These are phyloP conservation scores for Ophonus ardosiacus DNA, from an alignment of 2,888 invertebrate species.

Conservation along the genomic window DNA sequence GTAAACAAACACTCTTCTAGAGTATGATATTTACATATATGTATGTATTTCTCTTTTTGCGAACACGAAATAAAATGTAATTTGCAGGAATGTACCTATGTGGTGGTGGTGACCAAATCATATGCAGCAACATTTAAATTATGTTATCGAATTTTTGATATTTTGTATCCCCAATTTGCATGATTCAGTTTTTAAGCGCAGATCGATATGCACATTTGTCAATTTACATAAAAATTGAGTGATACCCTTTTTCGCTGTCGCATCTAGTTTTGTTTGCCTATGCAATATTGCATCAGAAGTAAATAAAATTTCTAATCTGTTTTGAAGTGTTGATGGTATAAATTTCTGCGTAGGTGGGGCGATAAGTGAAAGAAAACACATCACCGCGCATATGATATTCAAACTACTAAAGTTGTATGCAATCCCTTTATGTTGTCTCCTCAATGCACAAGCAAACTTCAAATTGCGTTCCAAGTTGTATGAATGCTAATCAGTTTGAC, in stretches of 20 bases:
- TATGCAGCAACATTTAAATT: background rate
- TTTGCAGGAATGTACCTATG: too few species aligned
- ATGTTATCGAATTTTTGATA: background rate
- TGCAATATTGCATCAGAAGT: background rate
- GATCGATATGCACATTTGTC: background rate
- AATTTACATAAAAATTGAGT: background rate
- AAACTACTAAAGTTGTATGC: constrained; percentile 28
- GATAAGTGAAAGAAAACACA: constrained; percentile 29
- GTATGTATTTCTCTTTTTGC: too few species aligned
- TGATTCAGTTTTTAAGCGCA: background rate
- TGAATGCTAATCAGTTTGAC: constrained; percentile 59
- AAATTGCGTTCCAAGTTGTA: constrained; percentile 56
- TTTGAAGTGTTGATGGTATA: background rate
- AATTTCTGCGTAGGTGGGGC: background rate
- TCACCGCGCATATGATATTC: constrained; percentile 27
- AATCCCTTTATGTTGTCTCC: constrained; percentile 33
- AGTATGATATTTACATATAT: too few species aligned
- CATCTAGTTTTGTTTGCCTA: background rate
- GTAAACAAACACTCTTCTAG: too few species aligned
- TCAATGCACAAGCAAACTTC: constrained; percentile 44
- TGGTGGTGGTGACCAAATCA: too few species aligned
- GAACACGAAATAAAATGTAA: too few species aligned
- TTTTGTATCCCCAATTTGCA: background rate
- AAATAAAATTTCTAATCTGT: background rate
- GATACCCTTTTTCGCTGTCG: background rate